Evolutionary conservation across 92 coral and sea anemone genomes (phyloP).

Genomic region (Montipora capitata): DNA sequence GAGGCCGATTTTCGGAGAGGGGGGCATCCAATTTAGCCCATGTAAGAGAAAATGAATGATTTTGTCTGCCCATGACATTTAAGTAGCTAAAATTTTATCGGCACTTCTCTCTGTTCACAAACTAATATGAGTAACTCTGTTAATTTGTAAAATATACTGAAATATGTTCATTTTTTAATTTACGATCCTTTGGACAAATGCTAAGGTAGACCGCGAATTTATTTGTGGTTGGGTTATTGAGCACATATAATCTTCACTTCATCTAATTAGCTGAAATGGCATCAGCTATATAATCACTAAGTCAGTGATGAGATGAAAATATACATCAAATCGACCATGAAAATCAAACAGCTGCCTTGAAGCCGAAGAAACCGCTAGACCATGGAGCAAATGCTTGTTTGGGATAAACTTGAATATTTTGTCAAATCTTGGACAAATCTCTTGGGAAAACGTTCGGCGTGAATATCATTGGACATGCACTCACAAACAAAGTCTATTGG

Average conservation of each 20-base stretch:
- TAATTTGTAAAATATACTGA: not conserved
- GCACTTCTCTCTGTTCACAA: not conserved
- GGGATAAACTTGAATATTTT: not conserved
- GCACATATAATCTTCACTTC: not conserved
- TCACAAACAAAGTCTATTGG: too few relatives aligned
- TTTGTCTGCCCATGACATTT: not conserved
- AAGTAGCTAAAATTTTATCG: not conserved
- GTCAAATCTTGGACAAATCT: too few relatives aligned
- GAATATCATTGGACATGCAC: too few relatives aligned
- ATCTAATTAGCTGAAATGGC: slow-evolving; percentile 13
- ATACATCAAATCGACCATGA: not conserved
- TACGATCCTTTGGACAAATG: not conserved
- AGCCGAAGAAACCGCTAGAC: slow-evolving; percentile 45
- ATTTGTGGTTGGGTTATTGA: not conserved
- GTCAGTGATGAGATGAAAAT: not conserved
- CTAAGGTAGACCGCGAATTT: not conserved
- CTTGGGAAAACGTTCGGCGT: too few relatives aligned
- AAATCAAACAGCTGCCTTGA: not conserved
- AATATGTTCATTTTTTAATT: not conserved
- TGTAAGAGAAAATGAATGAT: not conserved
- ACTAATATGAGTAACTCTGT: slow-evolving; percentile 13
- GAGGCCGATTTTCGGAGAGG: not conserved
- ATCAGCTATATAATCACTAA: slow-evolving; percentile 7
- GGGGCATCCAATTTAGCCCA: not conserved
- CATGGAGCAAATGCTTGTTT: not conserved